Evolutionary conservation across 2,113 vertebrate species (phyloP), one percentile per base, ranked within the genome.

Genomic region (Hylia prasina): DNA sequence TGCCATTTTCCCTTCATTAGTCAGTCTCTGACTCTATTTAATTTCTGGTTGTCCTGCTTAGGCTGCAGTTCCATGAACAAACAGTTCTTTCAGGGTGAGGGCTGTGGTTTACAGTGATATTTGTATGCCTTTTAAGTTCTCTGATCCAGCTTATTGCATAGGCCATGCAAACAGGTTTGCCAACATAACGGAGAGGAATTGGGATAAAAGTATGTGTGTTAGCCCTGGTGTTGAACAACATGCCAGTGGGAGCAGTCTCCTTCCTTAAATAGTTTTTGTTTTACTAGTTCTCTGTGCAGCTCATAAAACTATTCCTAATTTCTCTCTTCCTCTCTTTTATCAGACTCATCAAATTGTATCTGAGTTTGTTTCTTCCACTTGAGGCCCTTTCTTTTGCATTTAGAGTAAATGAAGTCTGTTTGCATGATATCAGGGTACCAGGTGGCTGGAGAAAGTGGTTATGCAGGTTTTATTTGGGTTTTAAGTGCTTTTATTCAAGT

Each of bases 151-250:
- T 92, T 24, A 22, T 77, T 90, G 21, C 63, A 21, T 17, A 65
- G 63, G 21, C 54, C 15, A 23, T 7, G 1, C 48, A 76, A 75
- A 54, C 30, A 44, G 22, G 53, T 51, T 40, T 80, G 42, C 20
- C 1, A 3, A 39, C 45, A 1, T 35, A 90, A 44, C 0, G 0
- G 51, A 76, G 45, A 60, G 44, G n/a, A 80, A 21, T 39, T 85
- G 35, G 31, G 21, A 31, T 28, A n/a, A 66, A 83, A 58, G 33
- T 13, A 2, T 30, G 2, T 83, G 1, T 53, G 30, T 70, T 93
- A 70, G 22, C 33, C 28, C 25, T 78, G 22, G 8, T 31, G 21
- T 35, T 71, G 56, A 33, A 25, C 66, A 72, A 9, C 25, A 7
- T 39, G 48, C 66, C 50, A 42, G n/a, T 54, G 47, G 35, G 25